Evolutionary conservation across 2,888 invertebrate genomes (phyloP), one percentile per base, ranked within the genome.

Genomic region (Ophion costatus): DNA sequence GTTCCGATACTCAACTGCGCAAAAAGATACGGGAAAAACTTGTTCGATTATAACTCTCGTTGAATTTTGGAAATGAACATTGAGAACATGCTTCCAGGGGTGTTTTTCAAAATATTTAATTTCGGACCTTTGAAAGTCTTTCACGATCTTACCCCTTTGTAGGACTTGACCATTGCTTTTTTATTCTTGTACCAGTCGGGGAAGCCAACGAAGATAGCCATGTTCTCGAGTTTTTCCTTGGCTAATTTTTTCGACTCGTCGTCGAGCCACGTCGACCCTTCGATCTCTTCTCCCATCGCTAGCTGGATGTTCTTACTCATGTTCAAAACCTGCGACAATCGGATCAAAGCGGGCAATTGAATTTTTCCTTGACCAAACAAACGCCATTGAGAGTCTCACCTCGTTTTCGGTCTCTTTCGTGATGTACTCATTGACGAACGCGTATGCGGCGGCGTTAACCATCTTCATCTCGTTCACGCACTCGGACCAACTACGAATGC

Each of bases 241-340:
- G 95, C 95, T 7, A 94, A 92, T 20, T 89, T 87, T 89, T 94
- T 94, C 0, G 95, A 95, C 45, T 92, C 91, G 9, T 92, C 92
- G 85, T 95, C 95, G 95, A 96, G 95, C 95, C 95, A 96, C 45
- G 94, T 94, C 38, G 95, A 93, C 2, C 92, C 91, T 10, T 90
- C 88, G n/a, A 96, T 92, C 79, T 95, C 93, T 64, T 94, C 92
- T 83, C 94, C 93, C 90, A 95, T 95, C 0, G 95, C 94, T 71
- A 92, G 91, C 71, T 94, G 92, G 22, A 96, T 94, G 88, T 95
- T 94, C 11, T 93, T 91, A 42, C 95, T 94, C 95, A 66, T 74
- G 7, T 70, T 61, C 1, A 3, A 7, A 42, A 38, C 80, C 71
- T 63, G n/a, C 1, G 24, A 38, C 6, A 45, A 57, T 42, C 3